phyloP scores from a whole-genome alignment of 2,113 vertebrate genomes.

The Tricholaema leucomelas region DNA sequence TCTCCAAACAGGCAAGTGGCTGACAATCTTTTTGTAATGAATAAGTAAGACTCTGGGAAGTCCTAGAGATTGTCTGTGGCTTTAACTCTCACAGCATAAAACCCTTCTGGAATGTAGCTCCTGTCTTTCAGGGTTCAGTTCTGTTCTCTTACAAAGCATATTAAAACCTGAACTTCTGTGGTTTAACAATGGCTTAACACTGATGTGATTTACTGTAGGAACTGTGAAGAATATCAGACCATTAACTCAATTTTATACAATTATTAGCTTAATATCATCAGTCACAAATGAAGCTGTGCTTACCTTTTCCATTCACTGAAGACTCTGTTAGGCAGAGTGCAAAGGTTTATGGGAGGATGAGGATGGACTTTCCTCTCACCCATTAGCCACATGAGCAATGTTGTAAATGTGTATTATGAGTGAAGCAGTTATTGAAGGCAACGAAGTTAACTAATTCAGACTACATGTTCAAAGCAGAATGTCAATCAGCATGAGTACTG shows the following conservation, averaged over 20 bases:
- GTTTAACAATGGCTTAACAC: neutral
- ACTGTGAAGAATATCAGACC: neutral
- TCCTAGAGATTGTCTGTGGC: neutral
- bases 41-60: neutral
- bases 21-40: neutral
- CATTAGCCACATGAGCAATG: neutral
- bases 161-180: neutral
- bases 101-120: neutral
- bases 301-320: neutral
- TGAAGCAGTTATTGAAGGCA: neutral
- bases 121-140: neutral
- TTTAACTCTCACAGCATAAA: neutral
- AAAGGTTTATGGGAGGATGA: neutral
- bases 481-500: neutral
- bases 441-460: neutral
- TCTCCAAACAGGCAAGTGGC: neutral
- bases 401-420: neutral
- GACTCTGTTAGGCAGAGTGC: neutral
- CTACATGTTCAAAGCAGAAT: neutral
- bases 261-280: neutral
- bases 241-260: neutral
- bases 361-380: neutral
- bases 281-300: fast-evolving
- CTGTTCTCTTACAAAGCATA: neutral
- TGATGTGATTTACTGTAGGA: neutral